Evolutionary conservation across 2,797 vertebrate species (phyloP), one percentile per base, ranked within the genome.

Genomic region (Rachycentron canadum): DNA sequence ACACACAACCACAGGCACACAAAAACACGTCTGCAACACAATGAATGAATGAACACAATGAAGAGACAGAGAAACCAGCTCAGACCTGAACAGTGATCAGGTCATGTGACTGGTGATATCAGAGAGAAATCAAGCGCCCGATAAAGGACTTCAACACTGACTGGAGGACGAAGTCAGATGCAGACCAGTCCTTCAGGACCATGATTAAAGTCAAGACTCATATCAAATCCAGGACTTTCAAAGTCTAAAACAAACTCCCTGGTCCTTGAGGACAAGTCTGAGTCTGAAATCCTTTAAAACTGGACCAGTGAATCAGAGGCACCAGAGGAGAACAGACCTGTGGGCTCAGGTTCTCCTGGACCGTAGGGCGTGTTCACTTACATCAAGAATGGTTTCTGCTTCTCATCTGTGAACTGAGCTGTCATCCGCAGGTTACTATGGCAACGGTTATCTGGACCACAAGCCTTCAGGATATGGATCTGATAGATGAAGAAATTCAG

Each of bases 401-500:
- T 76, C 61, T 86, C 67, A 30, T 91, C 87, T 0, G 73, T 86
- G 79, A 92, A 93, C 55, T 41, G 83, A 17, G 90, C 89, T 0
- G 10, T 43, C 90, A 93, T 89, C 73, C 89, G 90, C 32, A 93
- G 84, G 79, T 92, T 93, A 28, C 91, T 90, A 1, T 90, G 81
- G 81, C 92, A 93, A 47, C 57, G 71, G 56, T 93, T 86, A 56
- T 93, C 92, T 55, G 83, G 53, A 64, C 92, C 92, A 21, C 92
- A 93, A 13, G 84, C 78, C 63, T 91, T 93, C 73, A 76, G 84
- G 52, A 93, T 83, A 57, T 93, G 89, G 59, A 93, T 87, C 92
- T 93, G 62, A 73, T 0, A 3, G 23, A 58, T 0, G 14, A 38
- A 56, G 13, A 63, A 10, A 55, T n/a, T 21, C 4, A 23, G 2